phyloP scores from a whole-genome alignment of 2,888 invertebrate genomes.

The Uloborus plumipes region DNA sequence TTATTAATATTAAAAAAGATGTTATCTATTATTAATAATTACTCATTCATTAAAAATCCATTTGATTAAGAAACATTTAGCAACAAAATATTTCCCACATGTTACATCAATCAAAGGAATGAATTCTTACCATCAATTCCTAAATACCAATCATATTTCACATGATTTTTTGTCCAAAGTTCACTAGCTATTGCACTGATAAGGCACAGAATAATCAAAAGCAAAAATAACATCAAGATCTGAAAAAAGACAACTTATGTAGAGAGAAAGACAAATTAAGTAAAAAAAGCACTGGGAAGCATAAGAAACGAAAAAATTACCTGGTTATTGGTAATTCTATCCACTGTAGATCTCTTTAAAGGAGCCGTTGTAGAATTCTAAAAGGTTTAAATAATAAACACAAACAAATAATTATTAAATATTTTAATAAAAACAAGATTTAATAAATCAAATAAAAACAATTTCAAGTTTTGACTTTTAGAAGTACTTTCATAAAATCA shows the following conservation, averaged over 20 bases:
- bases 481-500: too few relatives aligned
- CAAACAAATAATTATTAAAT: too few relatives aligned
- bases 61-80: too few relatives aligned
- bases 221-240: constrained; percentile 93
- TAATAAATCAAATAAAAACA: too few relatives aligned
- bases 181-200: constrained; percentile 91
- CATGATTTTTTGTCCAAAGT: constrained; percentile 80
- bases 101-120: too few relatives aligned
- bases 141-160: constrained; percentile 85
- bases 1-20: too few relatives aligned
- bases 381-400: constrained; percentile 26
- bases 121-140: constrained; percentile 79
- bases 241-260: constrained; percentile 67
- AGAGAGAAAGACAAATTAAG: background rate
- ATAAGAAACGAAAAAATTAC: constrained; percentile 54
- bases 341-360: constrained; percentile 93
- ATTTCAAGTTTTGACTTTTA: too few relatives aligned
- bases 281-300: background rate
- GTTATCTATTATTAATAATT: too few relatives aligned
- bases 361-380: constrained; percentile 88
- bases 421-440: too few relatives aligned
- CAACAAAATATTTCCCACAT: too few relatives aligned
- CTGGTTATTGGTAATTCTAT: constrained; percentile 90
- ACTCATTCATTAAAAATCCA: too few relatives aligned
- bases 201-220: constrained; percentile 89